Base-by-base conservation (phyloP, 2,888 invertebrate genomes). In the Lepidocyrtinus sp. region DNA sequence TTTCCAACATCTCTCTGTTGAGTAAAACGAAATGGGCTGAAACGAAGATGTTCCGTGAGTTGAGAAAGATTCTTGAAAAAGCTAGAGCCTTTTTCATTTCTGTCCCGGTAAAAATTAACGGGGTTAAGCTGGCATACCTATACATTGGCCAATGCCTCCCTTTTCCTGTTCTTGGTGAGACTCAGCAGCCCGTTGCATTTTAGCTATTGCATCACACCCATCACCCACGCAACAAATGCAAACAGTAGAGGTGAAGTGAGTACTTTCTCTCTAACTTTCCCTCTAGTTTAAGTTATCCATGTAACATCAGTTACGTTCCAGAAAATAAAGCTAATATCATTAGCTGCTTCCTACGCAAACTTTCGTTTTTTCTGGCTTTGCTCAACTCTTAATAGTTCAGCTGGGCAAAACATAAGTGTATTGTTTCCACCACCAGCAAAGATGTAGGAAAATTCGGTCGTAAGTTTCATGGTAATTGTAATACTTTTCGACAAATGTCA, bases 401-500 rank as follows among this genome's bases (percentile, higher is more conserved):
- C 36, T 36, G 7, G 12, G 36, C 36, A 7, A 36, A 12, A 36
- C 36, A 36, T 5, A 36, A n/a, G 9, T 12, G 55, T 55, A 55
- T n/a, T 55, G 55, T 17, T n/a, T n/a, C 17, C n/a, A n/a, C 15
- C 9, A 55, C 9, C 5, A 36, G 12, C 12, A 36, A 55, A 55
- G 55, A 55, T 55, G 5, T 36, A n/a, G n/a, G 55, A 55, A 55
- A n/a, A 55, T 55, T 55, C 17, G 55, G 25, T 59, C 27, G 55
- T 70, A 59, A 70, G 59, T 70, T 71, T 77, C 71, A 77, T 71
- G 77, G 68, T 78, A 78, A 79, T 73, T 79, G 73, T 69, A 72
- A 78, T 78, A 79, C 78, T 79, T 79, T 79, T 64, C 69, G 73
- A 73, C 78, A 79, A 79, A 73, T 79, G 78, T 79, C 78, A 79